phyloP scores from a whole-genome alignment of 2,888 invertebrate genomes.

The Diaphora mendica region DNA sequence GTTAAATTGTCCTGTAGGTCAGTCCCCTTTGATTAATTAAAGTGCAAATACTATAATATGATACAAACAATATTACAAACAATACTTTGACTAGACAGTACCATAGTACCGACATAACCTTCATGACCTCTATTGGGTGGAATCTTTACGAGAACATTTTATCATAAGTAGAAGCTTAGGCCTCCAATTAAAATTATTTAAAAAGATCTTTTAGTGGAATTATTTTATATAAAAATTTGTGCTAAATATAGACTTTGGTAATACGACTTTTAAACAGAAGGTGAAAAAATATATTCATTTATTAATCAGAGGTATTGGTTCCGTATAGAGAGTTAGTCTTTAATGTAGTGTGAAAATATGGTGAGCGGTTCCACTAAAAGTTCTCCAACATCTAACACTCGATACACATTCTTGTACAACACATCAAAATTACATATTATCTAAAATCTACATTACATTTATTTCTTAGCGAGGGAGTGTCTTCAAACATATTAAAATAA shows the following conservation, averaged over 20 bases:
- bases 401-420: slow-evolving; percentile 71
- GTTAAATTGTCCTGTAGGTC: slow-evolving; percentile 50
- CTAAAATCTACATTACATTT: slow-evolving; percentile 68
- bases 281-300: slow-evolving; percentile 25
- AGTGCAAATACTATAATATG: slow-evolving; percentile 73
- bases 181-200: slow-evolving; percentile 59
- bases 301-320: slow-evolving; percentile 14
- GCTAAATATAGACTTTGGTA: slow-evolving; percentile 25
- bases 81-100: slow-evolving; percentile 85
- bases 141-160: slow-evolving; percentile 65
- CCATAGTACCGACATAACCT: slow-evolving; percentile 78
- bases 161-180: slow-evolving; percentile 67
- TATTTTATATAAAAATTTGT: slow-evolving; percentile 31
- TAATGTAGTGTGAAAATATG: slow-evolving; percentile 14
- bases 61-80: slow-evolving; percentile 79
- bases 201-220: slow-evolving; percentile 67
- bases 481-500: slow-evolving; percentile 83
- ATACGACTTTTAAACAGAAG: slow-evolving; percentile 25
- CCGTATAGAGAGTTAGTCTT: slow-evolving; percentile 10
- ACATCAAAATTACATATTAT: slow-evolving; percentile 72
- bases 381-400: slow-evolving; percentile 64
- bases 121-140: slow-evolving; percentile 70
- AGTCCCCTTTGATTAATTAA: slow-evolving; percentile 66
- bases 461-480: slow-evolving; percentile 79
- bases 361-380: slow-evolving; percentile 65